A percentile compares a stretch with the other conserved stretches of the same genome.
Evolutionary conservation across 2,113 vertebrate genomes (phyloP).

Genomic region (Scalopus aquaticus): DNA sequence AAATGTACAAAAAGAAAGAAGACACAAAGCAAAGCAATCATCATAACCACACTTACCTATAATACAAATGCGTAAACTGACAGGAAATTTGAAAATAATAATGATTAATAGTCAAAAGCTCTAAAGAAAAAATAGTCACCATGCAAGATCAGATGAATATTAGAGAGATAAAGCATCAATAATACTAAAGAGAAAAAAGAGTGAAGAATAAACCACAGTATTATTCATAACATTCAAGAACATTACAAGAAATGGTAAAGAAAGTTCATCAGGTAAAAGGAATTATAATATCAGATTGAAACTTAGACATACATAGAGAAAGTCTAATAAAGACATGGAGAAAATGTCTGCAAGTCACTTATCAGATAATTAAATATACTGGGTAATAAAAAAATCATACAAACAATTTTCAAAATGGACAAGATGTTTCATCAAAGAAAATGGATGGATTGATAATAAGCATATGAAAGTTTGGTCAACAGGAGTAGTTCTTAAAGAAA

Average conservation of each 20-base stretch:
- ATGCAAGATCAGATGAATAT: not conserved
- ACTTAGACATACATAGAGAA: not conserved
- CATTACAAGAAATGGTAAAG: not conserved
- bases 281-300: not conserved
- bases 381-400: not conserved
- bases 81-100: not conserved
- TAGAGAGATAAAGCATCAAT: no score
- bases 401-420: not conserved
- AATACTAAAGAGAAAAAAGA: not conserved
- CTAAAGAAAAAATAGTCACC: not conserved
- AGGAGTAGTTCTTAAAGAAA: not conserved
- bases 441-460: not conserved
- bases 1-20: not conserved
- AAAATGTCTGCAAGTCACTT: not conserved
- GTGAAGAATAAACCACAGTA: not conserved
- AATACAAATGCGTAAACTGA: not conserved
- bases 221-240: not conserved
- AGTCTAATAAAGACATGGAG: not conserved
- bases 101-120: not conserved
- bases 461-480: not conserved
- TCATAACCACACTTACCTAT: not conserved
- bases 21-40: not conserved
- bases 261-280: not conserved
- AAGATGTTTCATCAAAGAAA: not conserved
- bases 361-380: not conserved